Evolutionary conservation across 2,113 vertebrate genomes (phyloP).

Genomic region (Sminthopsis crassicaudata): DNA sequence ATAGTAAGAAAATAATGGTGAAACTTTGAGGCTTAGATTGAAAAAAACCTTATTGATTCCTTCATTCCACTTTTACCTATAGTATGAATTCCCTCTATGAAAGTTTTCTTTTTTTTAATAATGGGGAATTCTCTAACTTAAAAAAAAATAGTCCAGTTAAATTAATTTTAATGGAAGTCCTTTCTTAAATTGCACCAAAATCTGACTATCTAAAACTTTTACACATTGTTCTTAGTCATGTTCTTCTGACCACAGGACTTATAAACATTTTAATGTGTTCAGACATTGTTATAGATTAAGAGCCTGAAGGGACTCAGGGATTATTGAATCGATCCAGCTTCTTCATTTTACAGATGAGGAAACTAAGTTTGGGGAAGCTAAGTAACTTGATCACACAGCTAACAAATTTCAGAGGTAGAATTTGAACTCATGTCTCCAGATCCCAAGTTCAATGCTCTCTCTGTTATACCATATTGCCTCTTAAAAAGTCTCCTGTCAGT

Average conservation of each 20-base stretch:
- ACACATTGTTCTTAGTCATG: neutral
- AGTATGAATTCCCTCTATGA: neutral
- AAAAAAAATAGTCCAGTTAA: neutral
- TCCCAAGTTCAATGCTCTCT: neutral
- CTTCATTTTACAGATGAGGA: neutral
- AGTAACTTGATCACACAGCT: neutral
- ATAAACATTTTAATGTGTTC: neutral
- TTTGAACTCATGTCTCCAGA: neutral
- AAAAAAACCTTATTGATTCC: neutral
- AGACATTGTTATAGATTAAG: neutral
- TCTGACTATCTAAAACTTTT: neutral
- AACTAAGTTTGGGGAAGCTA: neutral
- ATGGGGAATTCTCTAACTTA: neutral
- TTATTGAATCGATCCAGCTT: neutral
- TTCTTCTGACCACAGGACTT: neutral
- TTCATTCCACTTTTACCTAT: neutral
- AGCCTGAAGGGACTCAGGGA: neutral
- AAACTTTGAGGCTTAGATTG: neutral
- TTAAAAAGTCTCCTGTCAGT: no score
- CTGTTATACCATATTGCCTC: neutral
- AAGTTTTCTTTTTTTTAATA: neutral
- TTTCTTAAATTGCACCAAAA: neutral
- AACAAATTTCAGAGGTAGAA: neutral
- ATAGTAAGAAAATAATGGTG: neutral
- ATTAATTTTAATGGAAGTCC: neutral